phyloP scores from a whole-genome alignment of 2,797 vertebrate species.

The Neostethus bicornis region DNA sequence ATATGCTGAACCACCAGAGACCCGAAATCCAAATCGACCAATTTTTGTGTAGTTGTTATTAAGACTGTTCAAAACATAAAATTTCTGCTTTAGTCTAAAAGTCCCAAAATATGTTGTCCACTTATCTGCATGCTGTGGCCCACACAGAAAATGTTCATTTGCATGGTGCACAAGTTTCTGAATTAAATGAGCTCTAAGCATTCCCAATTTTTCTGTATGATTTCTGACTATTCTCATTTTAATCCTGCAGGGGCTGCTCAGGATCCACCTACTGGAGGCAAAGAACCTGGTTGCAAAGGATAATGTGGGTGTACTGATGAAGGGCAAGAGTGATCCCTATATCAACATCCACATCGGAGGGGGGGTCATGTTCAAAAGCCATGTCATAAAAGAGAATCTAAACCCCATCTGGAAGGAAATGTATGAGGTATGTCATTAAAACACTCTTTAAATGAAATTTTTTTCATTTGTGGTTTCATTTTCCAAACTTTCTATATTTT shows the following conservation, averaged over 20 bases:
- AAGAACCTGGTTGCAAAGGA: conserved; percentile 91
- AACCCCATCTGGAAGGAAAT: conserved; percentile 96
- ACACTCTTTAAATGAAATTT: fast-evolving
- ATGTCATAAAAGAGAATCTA: conserved; percentile 89
- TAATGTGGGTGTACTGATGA: conserved; percentile 87
- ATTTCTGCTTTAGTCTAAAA: too few relatives aligned
- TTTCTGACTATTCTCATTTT: conserved; percentile 22
- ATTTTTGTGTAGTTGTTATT: too few relatives aligned
- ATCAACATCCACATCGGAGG: conserved; percentile 88
- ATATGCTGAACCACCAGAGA: too few relatives aligned
- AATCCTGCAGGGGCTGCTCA: conserved; percentile 86
- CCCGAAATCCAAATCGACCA: too few relatives aligned
- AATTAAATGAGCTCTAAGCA: too few relatives aligned
- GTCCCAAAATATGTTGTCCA: too few relatives aligned
- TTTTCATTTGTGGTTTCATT: neutral
- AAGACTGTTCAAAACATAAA: too few relatives aligned
- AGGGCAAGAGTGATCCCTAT: conserved; percentile 96
- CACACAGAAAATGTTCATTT: too few relatives aligned
- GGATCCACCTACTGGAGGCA: conserved; percentile 90
- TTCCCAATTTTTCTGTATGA: neutral
- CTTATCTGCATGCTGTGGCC: too few relatives aligned
- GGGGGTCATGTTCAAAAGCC: conserved; percentile 83
- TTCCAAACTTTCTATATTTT: neutral
- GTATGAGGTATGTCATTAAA: conserved; percentile 85
- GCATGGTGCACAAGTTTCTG: neutral